A percentile compares a stretch with the other conserved stretches of the same genome.
Conservation (phyloP, 1,140 invertebrate genomes). For the Harpegnathos saltator region DNA sequence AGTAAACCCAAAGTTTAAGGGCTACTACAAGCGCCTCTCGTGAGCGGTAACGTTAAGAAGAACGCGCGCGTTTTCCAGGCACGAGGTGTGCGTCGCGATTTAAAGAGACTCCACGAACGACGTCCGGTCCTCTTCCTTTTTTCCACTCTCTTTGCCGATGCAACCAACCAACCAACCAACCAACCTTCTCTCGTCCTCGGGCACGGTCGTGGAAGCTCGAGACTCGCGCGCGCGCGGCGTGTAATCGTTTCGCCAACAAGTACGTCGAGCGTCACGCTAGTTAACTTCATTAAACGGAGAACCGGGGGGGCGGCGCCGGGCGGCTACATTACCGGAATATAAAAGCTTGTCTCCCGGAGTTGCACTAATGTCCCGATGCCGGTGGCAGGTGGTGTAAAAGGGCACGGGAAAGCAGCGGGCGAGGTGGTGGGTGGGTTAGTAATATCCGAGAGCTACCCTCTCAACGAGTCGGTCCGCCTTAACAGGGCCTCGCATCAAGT, state of each 20-base stretch:
- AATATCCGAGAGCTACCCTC: constrained; percentile 65
- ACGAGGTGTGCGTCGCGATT: constrained; percentile 20
- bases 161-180: too few relatives aligned
- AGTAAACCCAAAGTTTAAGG: constrained; percentile 17
- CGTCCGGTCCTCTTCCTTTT: background rate
- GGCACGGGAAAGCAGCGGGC: background rate
- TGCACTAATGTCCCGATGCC: constrained; percentile 59
- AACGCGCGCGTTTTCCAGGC: background rate
- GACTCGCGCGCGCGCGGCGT: background rate
- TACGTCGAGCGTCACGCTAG: constrained; percentile 53
- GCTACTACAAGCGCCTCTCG: constrained; percentile 1
- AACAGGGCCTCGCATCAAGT: constrained; percentile 68
- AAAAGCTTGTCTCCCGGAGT: constrained; percentile 57
- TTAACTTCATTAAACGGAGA: constrained; percentile 57
- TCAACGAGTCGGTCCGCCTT: constrained; percentile 64
- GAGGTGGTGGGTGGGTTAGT: constrained; percentile 10
- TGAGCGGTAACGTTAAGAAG: background rate
- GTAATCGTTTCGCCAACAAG: constrained; percentile 59
- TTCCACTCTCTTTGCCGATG: background rate
- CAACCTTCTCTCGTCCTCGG: background rate
- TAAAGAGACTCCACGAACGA: constrained; percentile 21
- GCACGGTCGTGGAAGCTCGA: constrained; percentile 1
- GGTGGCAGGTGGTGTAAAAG: constrained; percentile 68
- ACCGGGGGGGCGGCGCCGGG: constrained; percentile 37
- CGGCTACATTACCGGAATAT: constrained; percentile 59